Evolutionary conservation across 2,888 invertebrate species (phyloP).

Genomic region (Pristionchus mayeri): DNA sequence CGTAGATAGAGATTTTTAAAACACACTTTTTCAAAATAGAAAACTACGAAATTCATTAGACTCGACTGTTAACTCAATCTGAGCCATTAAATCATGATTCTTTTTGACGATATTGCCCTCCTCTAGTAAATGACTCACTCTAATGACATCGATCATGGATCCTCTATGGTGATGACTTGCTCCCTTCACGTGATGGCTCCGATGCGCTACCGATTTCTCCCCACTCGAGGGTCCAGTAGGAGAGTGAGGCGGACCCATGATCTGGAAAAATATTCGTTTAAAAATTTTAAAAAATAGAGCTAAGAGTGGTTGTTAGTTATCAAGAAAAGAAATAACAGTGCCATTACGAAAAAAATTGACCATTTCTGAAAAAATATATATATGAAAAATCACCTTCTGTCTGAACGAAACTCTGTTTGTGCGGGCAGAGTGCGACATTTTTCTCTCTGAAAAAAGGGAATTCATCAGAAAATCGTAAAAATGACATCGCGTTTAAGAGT

Average conservation of each 20-base stretch:
- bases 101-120: no score
- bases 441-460: no score
- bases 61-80: background rate
- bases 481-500: no score
- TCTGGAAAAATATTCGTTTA: background rate
- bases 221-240: background rate
- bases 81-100: background rate
- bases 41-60: no score
- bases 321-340: no score
- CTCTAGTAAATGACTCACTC: background rate
- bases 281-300: background rate
- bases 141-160: conserved; percentile 24
- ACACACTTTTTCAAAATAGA: no score
- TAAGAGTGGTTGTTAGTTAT: no score
- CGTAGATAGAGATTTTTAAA: no score
- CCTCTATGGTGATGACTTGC: background rate
- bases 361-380: background rate
- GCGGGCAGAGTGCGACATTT: conserved; percentile 20
- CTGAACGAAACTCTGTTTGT: background rate
- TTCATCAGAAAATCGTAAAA: no score
- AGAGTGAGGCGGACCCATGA: background rate
- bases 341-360: no score
- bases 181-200: background rate
- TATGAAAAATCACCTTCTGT: background rate
- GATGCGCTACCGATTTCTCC: no score